Evolutionary conservation across 2,888 invertebrate genomes (phyloP).

Genomic region (Scaptomyza caliginosa): DNA sequence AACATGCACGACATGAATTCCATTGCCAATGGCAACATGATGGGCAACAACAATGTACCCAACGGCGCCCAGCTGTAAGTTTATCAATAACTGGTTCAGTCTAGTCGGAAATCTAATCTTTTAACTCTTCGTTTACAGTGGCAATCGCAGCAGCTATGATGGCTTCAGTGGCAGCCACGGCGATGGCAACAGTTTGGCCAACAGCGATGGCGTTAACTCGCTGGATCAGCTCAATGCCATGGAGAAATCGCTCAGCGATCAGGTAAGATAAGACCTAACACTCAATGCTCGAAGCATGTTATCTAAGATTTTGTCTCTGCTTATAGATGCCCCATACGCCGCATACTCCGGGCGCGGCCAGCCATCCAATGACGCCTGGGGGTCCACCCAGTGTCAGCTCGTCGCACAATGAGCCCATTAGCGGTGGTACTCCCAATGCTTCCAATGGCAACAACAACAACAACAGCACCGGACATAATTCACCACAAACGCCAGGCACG

Average conservation of each 20-base stretch:
- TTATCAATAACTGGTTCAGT: background rate
- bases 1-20: constrained; percentile 96
- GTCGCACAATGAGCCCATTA: constrained; percentile 84
- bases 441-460: constrained; percentile 53
- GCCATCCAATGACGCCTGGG: constrained; percentile 89
- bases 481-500: constrained; percentile 84
- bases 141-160: constrained; percentile 72
- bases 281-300: accelerated
- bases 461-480: constrained; percentile 81
- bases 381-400: constrained; percentile 93
- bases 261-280: constrained; percentile 85
- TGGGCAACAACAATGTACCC: constrained; percentile 83
- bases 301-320: background rate
- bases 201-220: constrained; percentile 94
- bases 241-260: constrained; percentile 96
- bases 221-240: constrained; percentile 95
- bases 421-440: constrained; percentile 75
- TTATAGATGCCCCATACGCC: constrained; percentile 90
- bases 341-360: constrained; percentile 90
- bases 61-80: constrained; percentile 62
- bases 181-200: constrained; percentile 86
- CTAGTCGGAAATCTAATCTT: background rate
- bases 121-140: constrained; percentile 34
- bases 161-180: constrained; percentile 69
- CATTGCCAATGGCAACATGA: constrained; percentile 95